Conservation (phyloP, 2,797 vertebrate genomes). For the Dendrocincla fuliginosa region DNA sequence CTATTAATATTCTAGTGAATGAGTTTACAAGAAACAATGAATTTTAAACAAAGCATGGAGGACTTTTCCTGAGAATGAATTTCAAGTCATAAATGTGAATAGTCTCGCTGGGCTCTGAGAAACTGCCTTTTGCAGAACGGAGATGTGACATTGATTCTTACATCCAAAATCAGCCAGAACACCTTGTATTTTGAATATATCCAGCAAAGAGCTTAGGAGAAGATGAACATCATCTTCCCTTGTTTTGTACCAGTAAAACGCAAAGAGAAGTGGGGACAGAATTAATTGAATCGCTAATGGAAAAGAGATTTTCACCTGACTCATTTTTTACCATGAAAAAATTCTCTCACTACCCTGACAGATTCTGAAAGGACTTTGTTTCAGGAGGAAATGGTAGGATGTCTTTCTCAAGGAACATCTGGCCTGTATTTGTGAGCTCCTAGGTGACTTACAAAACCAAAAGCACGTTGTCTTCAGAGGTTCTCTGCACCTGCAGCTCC, state of each 20-base stretch:
- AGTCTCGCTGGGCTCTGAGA: neutral
- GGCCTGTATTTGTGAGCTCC: neutral
- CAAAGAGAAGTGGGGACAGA: neutral
- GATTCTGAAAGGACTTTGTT: neutral
- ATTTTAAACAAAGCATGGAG: constrained; percentile 49
- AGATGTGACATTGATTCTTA: neutral
- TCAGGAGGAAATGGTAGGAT: neutral
- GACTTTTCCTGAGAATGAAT: constrained; percentile 14
- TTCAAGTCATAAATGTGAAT: constrained; percentile 4
- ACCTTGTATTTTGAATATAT: neutral
- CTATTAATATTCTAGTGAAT: constrained; percentile 47
- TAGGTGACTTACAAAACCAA: neutral
- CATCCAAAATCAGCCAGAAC: neutral
- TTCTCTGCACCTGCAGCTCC: neutral
- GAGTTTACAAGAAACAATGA: constrained; percentile 55
- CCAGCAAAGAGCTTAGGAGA: neutral
- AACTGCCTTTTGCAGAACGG: neutral
- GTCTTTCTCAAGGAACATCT: neutral
- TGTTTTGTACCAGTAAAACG: neutral
- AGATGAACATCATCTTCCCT: neutral
- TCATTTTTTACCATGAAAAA: neutral
- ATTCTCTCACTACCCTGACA: neutral
- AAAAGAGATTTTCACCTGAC: neutral
- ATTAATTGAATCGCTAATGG: neutral
- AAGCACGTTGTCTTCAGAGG: rapidly evolving